Evolutionary conservation across 2,888 invertebrate species (phyloP).

Genomic region (Caenorhabditis uteleia): DNA sequence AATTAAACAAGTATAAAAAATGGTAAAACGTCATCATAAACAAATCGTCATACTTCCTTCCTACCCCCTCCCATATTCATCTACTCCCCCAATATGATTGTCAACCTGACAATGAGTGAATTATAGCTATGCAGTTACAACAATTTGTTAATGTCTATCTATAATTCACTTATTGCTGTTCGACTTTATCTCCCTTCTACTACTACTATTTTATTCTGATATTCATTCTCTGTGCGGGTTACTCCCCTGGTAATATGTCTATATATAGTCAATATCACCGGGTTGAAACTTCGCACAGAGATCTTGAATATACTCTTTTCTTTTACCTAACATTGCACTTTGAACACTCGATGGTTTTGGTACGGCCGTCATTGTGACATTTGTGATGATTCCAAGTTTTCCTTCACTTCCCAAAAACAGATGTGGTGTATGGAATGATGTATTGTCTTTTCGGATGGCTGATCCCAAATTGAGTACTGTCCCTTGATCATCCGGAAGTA

Average conservation of each 20-base stretch:
- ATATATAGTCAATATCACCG: background rate
- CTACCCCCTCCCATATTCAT: too few species aligned
- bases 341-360: conserved; percentile 82
- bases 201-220: too few species aligned
- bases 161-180: background rate
- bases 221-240: too few species aligned
- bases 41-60: too few species aligned
- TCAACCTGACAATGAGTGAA: too few species aligned
- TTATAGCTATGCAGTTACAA: too few species aligned
- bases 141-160: background rate
- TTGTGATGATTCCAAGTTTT: conserved; percentile 89
- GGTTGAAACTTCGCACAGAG: too few species aligned
- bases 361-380: conserved; percentile 88
- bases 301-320: background rate
- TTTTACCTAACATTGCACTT: conserved; percentile 81
- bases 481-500: conserved; percentile 80
- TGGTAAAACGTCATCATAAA: too few species aligned
- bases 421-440: conserved; percentile 94
- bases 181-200: too few species aligned
- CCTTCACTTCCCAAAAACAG: conserved; percentile 97
- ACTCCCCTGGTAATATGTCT: too few species aligned
- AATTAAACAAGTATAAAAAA: too few species aligned
- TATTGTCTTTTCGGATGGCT: conserved; percentile 91
- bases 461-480: conserved; percentile 84
- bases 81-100: too few species aligned